phyloP scores from a whole-genome alignment of 2,113 vertebrate species.

The Chlorodrepanis virens region DNA sequence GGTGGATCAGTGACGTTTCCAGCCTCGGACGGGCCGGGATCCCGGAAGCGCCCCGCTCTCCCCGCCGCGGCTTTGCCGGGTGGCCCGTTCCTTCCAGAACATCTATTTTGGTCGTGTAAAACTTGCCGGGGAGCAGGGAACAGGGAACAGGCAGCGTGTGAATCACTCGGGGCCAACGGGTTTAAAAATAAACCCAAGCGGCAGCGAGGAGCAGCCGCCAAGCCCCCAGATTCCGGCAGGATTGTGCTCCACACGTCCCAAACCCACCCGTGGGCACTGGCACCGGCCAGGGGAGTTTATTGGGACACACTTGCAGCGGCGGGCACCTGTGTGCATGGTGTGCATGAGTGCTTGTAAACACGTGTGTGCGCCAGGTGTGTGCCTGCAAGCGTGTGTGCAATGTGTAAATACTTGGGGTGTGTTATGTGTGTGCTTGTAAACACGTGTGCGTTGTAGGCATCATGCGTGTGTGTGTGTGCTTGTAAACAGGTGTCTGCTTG shows the following conservation, averaged over 20 bases:
- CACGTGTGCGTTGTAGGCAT: fast-evolving
- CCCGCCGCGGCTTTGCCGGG: fast-evolving
- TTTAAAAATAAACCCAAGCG: slow-evolving; percentile 61
- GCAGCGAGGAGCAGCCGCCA: neutral
- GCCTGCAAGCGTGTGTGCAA: neutral
- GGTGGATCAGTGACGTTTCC: neutral
- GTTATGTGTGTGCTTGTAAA: neutral
- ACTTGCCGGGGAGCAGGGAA: slow-evolving; percentile 35
- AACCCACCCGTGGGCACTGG: neutral
- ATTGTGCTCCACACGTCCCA: neutral
- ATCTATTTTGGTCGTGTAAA: slow-evolving; percentile 47
- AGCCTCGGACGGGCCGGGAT: neutral
- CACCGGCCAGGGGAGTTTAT: neutral
- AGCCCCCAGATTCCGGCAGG: neutral
- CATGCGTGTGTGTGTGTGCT: neutral
- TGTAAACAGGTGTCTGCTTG: neutral
- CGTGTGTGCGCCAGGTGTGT: neutral
- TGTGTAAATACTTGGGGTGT: too few relatives aligned
- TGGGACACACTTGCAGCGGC: neutral
- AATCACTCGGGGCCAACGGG: slow-evolving; percentile 46
- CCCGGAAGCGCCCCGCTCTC: neutral
- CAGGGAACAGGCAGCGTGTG: slow-evolving; percentile 32
- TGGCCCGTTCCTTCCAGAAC: slow-evolving; percentile 41
- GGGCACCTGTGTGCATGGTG: neutral
- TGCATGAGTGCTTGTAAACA: neutral